phyloP scores from a whole-genome alignment of 2,113 vertebrate genomes.

The Podarcis cretensis region DNA sequence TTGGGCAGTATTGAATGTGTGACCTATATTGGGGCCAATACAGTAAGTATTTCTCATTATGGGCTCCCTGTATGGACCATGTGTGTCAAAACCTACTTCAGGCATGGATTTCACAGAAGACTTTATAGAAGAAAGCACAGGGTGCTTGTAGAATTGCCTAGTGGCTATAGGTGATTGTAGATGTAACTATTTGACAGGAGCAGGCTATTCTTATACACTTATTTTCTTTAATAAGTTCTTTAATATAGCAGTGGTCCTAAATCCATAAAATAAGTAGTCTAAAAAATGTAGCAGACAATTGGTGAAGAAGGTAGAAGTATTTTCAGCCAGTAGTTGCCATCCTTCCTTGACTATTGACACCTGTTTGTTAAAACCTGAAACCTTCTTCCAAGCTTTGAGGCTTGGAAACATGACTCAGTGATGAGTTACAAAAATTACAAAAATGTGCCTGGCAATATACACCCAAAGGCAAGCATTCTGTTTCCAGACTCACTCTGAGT shows the following conservation, averaged over 20 bases:
- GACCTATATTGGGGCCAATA: too few species aligned
- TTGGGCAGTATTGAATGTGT: not conserved
- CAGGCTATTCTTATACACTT: too few species aligned
- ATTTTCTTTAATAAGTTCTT: not conserved
- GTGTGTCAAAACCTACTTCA: not conserved
- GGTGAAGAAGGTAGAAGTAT: slow-evolving; percentile 61
- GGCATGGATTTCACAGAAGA: not conserved
- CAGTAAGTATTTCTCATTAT: not conserved
- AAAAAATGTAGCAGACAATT: slow-evolving; percentile 41
- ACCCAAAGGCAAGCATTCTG: slow-evolving; percentile 60
- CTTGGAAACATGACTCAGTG: slow-evolving; percentile 72
- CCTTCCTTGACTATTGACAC: slow-evolving; percentile 69
- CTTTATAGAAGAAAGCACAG: not conserved
- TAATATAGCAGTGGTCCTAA: not conserved
- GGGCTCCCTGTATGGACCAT: not conserved
- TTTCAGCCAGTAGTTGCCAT: slow-evolving; percentile 53
- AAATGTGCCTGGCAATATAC: slow-evolving; percentile 66
- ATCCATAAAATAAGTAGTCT: slow-evolving; percentile 1
- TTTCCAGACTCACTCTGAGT: not conserved
- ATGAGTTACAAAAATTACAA: slow-evolving; percentile 68
- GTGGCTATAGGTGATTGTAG: not conserved
- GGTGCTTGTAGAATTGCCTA: not conserved
- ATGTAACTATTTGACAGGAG: too few species aligned
- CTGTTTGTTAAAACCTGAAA: slow-evolving; percentile 64
- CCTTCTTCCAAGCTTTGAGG: slow-evolving; percentile 60